These are phyloP conservation scores for Sapajus apella DNA, from an alignment of 2,113 vertebrate species.

Conservation along the genomic window DNA sequence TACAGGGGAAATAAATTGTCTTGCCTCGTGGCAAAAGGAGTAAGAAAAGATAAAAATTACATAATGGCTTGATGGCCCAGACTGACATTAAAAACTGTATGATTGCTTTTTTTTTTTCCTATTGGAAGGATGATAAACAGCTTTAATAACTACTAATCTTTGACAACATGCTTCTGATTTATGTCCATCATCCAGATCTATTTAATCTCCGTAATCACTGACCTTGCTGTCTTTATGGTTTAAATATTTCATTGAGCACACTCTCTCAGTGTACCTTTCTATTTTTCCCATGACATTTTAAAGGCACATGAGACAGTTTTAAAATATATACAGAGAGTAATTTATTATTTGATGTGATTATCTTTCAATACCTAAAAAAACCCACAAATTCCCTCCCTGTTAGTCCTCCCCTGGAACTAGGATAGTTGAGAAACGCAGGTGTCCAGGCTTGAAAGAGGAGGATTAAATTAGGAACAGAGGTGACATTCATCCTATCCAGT, in stretches of 20 bases:
- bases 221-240: background rate
- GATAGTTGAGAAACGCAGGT: background rate
- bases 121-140: background rate
- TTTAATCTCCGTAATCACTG: background rate
- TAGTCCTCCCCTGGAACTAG: background rate
- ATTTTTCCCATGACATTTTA: background rate
- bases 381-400: background rate
- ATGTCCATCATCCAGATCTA: background rate
- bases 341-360: constrained; percentile 20
- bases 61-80: constrained; percentile 4
- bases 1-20: background rate
- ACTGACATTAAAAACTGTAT: background rate
- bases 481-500: background rate
- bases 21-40: constrained; percentile 23
- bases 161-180: constrained; percentile 15
- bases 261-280: background rate
- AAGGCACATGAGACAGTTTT: background rate
- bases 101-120: background rate
- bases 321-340: background rate
- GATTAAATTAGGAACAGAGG: background rate
- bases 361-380: background rate
- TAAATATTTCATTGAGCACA: constrained; percentile 12
- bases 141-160: constrained; percentile 28
- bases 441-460: background rate
- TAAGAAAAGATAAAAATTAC: constrained; percentile 61